Base-by-base conservation (phyloP, 2,113 vertebrate species). In the Tragelaphus buxtoni region DNA sequence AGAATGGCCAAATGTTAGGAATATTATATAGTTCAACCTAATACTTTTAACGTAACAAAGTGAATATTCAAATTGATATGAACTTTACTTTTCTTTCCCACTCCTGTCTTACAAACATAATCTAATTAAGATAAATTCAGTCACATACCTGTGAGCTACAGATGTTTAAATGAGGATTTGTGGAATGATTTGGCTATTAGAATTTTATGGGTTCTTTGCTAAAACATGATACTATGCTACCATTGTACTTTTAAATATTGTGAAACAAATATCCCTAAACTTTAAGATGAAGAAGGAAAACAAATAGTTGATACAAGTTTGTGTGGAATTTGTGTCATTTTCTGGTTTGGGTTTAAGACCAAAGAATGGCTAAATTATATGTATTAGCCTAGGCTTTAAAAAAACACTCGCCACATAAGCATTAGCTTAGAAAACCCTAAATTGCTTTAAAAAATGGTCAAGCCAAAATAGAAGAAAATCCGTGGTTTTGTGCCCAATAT, bases 391-490 rank as follows among this genome's bases (percentile, higher is more conserved):
- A 87, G 51, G 79, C 45, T 96, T 96, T 94, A 97, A 96, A 97
- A 97, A 97, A 96, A 94, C 28, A 93, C 35, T 93, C 72, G 83
- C 95, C 90, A 97, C 90, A 95, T 96, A 96, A 96, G 56, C 94
- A 98, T 98, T 97, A 97, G 95, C 89, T 89, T 97, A 93, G 94
- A 94, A 97, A 97, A 97, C 90, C 76, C 65, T 94, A 97, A 98
- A 97, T 96, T 97, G 96, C 91, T 97, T 96, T 74, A 12, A 85
- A 96, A 97, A 97, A 97, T 96, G 97, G 98, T 96, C 97, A 98
- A 97, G 95, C 93, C 91, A 98, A 97, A 97, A 97, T 84, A 97
- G 97, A 97, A 97, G 97, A 97, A 96, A 98, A 97, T 95, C 92
- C 42, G 17, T 90, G 96, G 96, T 97, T 97, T 93, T 96, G 60